These are phyloP conservation scores for Prionailurus bengalensis DNA, from an alignment of 2,113 vertebrate genomes.

Conservation along the genomic window DNA sequence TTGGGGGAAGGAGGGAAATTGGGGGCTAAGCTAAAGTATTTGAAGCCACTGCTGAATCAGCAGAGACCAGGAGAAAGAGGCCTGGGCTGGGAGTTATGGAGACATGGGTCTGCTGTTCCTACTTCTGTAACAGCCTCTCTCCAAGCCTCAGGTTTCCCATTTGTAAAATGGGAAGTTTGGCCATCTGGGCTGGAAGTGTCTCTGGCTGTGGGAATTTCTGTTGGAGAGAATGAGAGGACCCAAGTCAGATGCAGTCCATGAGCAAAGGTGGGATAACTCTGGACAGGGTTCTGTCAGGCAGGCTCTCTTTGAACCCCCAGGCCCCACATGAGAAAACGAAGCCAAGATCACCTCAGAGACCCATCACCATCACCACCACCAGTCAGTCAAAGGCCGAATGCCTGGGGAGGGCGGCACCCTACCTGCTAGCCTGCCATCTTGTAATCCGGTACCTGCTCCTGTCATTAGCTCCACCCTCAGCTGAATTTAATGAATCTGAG, in stretches of 20 bases:
- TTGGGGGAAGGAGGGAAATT: neutral
- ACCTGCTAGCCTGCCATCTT: constrained; percentile 11
- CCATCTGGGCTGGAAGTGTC: neutral
- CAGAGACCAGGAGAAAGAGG: neutral
- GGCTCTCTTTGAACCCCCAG: neutral
- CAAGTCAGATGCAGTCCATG: neutral
- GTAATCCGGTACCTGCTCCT: constrained; percentile 20
- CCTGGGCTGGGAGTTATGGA: neutral
- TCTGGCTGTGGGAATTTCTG: neutral
- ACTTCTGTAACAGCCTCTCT: neutral
- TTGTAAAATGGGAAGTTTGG: neutral
- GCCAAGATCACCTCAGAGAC: neutral
- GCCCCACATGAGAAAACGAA: neutral
- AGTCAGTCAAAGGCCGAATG: neutral
- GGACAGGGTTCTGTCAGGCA: neutral
- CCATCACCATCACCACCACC: neutral
- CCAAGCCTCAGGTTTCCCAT: constrained; percentile 18
- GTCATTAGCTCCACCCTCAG: constrained; percentile 83
- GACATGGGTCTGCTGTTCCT: neutral
- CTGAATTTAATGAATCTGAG: constrained; percentile 86
- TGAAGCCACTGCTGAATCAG: neutral
- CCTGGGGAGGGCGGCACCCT: neutral
- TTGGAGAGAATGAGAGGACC: neutral
- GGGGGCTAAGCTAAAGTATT: neutral
- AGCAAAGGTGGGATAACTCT: neutral